phyloP scores from a whole-genome alignment of 2,113 vertebrate genomes.

The Mustelus asterias region DNA sequence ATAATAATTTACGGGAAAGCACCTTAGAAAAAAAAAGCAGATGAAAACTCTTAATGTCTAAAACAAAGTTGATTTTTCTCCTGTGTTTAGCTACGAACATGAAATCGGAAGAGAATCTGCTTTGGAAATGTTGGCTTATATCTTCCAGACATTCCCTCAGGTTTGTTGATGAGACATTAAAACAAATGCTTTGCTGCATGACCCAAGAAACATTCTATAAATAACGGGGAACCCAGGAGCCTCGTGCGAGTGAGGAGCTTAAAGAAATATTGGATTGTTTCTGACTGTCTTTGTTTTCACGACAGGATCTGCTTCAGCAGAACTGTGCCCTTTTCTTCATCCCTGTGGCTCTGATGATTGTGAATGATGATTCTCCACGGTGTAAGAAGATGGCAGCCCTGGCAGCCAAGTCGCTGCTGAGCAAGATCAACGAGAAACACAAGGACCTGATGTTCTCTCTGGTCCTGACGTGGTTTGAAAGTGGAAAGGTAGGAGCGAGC shows the following conservation, averaged over 20 bases:
- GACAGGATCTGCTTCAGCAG: slow-evolving; percentile 69
- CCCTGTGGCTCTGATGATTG: slow-evolving; percentile 75
- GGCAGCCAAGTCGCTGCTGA: slow-evolving; percentile 71
- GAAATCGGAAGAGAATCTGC: slow-evolving; percentile 85
- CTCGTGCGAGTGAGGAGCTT: too few relatives aligned
- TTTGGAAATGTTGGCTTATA: slow-evolving; percentile 81
- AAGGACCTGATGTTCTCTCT: slow-evolving; percentile 71
- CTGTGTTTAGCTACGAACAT: slow-evolving; percentile 71
- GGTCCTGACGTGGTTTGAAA: slow-evolving; percentile 70
- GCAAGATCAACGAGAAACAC: slow-evolving; percentile 61
- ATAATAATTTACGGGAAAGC: not conserved
- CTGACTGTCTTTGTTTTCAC: not conserved
- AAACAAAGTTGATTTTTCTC: slow-evolving; percentile 13
- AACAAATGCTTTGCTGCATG: not conserved
- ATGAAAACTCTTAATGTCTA: too few relatives aligned
- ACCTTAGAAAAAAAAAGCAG: not conserved
- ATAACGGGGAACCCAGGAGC: too few relatives aligned
- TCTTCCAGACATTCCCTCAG: slow-evolving; percentile 82
- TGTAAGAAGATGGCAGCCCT: slow-evolving; percentile 91
- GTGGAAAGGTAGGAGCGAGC: slow-evolving; percentile 69
- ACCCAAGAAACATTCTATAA: too few relatives aligned
- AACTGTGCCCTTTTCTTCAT: slow-evolving; percentile 81
- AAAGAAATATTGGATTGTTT: not conserved
- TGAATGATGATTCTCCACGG: slow-evolving; percentile 77
- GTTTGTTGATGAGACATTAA: slow-evolving; percentile 49